A percentile compares a stretch with the other conserved stretches of the same genome.
phyloP scores from a whole-genome alignment of 1,140 invertebrate genomes.

The Cheumatopsyche charites region DNA sequence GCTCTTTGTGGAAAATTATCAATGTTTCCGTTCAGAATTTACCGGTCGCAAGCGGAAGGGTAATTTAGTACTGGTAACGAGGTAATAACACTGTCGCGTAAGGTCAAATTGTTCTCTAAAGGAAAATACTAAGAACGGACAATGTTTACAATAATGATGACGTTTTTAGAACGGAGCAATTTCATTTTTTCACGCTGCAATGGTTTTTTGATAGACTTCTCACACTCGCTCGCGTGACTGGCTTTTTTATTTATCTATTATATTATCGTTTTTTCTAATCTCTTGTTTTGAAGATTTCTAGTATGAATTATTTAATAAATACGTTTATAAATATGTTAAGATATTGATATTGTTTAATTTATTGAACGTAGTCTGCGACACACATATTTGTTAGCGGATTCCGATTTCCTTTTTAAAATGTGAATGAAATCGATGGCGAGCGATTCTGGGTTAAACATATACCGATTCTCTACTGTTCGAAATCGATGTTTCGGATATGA shows the following conservation, averaged over 20 bases:
- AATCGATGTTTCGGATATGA: background rate
- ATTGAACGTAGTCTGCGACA: background rate
- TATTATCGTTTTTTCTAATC: too few relatives aligned
- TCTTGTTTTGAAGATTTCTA: too few relatives aligned
- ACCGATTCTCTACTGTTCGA: slow-evolving; percentile 1
- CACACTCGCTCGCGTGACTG: background rate
- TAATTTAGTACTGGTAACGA: slow-evolving; percentile 26
- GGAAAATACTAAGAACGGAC: background rate
- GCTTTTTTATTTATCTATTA: too few relatives aligned
- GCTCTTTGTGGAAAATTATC: background rate
- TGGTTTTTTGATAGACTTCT: background rate
- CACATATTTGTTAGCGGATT: slow-evolving; percentile 10
- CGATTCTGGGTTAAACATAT: slow-evolving; percentile 8
- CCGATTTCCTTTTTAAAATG: slow-evolving; percentile 11
- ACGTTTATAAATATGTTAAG: too few relatives aligned
- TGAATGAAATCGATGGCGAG: slow-evolving; percentile 9
- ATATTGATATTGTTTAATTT: too few relatives aligned
- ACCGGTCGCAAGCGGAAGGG: slow-evolving; percentile 1
- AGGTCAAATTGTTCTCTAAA: slow-evolving; percentile 10
- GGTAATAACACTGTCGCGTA: slow-evolving; percentile 3
- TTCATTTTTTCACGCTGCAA: slow-evolving; percentile 1
- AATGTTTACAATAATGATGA: slow-evolving; percentile 14
- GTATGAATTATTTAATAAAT: too few relatives aligned
- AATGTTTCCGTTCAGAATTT: slow-evolving; percentile 16
- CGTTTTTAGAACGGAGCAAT: slow-evolving; percentile 11